Conservation (phyloP, 1,140 invertebrate genomes). For the Drosophila pseudoananassae region DNA sequence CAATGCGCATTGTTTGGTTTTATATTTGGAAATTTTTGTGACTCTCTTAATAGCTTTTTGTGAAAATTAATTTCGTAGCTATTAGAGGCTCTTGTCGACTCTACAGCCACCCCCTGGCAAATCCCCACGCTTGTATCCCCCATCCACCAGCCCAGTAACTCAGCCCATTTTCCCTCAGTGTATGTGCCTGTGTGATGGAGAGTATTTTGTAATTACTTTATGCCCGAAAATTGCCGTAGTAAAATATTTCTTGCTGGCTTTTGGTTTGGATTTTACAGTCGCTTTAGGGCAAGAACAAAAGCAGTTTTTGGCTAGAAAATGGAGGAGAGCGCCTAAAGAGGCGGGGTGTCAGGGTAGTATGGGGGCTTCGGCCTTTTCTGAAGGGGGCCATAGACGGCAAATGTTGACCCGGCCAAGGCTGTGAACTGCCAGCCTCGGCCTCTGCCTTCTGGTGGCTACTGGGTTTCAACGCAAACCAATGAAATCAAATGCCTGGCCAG, state of each 20-base stretch:
- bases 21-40: conserved; percentile 80
- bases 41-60: conserved; percentile 80
- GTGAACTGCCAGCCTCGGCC: background rate
- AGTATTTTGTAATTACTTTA: conserved; percentile 81
- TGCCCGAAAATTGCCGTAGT: conserved; percentile 76
- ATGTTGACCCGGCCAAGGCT: conserved; percentile 7
- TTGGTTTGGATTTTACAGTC: conserved; percentile 48
- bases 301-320: background rate
- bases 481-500: conserved; percentile 61
- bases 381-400: background rate
- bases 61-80: conserved; percentile 81
- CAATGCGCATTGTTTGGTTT: conserved; percentile 77
- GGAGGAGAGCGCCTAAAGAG: background rate
- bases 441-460: background rate
- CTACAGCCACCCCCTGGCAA: background rate
- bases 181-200: conserved; percentile 35
- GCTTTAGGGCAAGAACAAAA: conserved; percentile 25
- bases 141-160: background rate
- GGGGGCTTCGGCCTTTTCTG: background rate
- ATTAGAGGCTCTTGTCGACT: conserved; percentile 60
- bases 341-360: no score
- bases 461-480: conserved; percentile 54
- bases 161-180: conserved; percentile 9
- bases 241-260: conserved; percentile 69
- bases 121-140: background rate